Conservation (phyloP, 2,888 invertebrate species). For the Vesta saturnalis region DNA sequence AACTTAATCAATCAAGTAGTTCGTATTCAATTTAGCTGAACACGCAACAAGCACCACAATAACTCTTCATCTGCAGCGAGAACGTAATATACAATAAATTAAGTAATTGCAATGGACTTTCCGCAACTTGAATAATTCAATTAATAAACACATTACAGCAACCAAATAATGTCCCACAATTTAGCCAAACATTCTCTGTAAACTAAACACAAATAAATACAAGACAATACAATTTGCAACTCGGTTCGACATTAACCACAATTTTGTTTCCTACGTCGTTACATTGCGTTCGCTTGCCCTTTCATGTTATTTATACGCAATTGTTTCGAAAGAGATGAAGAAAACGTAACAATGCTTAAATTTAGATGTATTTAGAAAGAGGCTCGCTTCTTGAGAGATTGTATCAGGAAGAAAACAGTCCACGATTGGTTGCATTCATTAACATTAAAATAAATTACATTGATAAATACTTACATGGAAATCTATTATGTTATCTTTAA, state of each 20-base stretch:
- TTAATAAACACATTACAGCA: constrained; percentile 35
- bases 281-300: constrained; percentile 3
- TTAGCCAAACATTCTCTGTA: constrained; percentile 44
- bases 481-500: no score
- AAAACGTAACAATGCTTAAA: constrained; percentile 8
- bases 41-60: no score
- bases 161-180: constrained; percentile 43
- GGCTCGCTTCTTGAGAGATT: constrained; percentile 43
- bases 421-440: constrained; percentile 57
- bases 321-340: constrained; percentile 11
- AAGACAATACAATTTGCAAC: constrained; percentile 49
- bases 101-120: not conserved
- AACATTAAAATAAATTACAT: constrained; percentile 38
- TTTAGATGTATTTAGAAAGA: constrained; percentile 17
- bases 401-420: constrained; percentile 47
- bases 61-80: no score
- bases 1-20: no score
- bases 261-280: constrained; percentile 27
- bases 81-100: no score
- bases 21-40: no score
- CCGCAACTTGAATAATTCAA: constrained; percentile 22
- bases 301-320: constrained; percentile 13
- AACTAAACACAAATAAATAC: constrained; percentile 46
- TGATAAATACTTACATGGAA: not conserved
- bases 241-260: constrained; percentile 39